Percentiles rank a stretch among this genome's conserved stretches.
phyloP scores from a whole-genome alignment of 2,888 invertebrate genomes.

The Neelides folsomi region DNA sequence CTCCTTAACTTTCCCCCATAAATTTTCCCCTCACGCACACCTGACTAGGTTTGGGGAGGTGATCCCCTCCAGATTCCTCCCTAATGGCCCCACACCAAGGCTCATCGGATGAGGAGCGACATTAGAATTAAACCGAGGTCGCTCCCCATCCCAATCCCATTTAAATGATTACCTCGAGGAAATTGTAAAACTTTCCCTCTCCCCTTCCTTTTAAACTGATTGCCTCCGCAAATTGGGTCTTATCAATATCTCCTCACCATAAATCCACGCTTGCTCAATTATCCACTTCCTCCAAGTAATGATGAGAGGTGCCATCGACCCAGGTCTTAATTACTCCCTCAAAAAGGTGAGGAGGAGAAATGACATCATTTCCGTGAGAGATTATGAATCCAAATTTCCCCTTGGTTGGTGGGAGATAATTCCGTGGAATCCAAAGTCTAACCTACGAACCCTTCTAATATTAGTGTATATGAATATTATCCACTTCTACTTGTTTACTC shows the following conservation, averaged over 20 bases:
- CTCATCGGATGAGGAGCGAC: background rate
- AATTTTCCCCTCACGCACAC: conserved; percentile 24
- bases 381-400: too few relatives aligned
- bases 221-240: too few relatives aligned
- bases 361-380: too few relatives aligned
- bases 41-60: background rate
- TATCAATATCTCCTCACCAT: background rate
- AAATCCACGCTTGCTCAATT: background rate
- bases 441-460: background rate
- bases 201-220: background rate
- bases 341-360: too few relatives aligned
- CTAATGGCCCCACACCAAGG: background rate
- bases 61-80: background rate
- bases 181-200: background rate
- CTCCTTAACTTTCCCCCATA: conserved; percentile 7
- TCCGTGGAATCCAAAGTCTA: too few relatives aligned
- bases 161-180: too few relatives aligned
- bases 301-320: too few relatives aligned
- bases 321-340: too few relatives aligned
- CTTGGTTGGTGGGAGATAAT: too few relatives aligned
- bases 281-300: too few relatives aligned
- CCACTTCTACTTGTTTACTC: background rate
- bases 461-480: too few relatives aligned
- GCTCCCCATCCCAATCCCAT: background rate
- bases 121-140: background rate